Percentiles rank a stretch among this genome's conserved stretches.
Evolutionary conservation across 2,888 invertebrate species (phyloP).

Genomic region (Pasiphila rectangulata): DNA sequence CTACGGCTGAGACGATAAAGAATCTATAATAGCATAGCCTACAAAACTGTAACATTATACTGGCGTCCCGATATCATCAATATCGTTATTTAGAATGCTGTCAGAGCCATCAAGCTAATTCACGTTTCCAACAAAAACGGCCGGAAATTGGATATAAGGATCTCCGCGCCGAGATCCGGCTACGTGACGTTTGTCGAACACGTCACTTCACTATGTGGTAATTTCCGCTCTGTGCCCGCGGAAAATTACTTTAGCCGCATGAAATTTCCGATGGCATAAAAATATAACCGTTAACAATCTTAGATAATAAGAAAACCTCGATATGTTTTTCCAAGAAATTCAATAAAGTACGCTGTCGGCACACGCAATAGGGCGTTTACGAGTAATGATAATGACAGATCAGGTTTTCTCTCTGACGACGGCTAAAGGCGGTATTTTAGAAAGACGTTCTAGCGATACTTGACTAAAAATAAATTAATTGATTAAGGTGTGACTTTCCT

Average conservation of each 20-base stretch:
- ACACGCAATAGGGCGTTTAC: constrained; percentile 19
- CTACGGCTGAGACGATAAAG: no score
- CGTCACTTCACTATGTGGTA: constrained; percentile 80
- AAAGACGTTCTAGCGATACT: no score
- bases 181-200: constrained; percentile 81
- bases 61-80: constrained; percentile 45
- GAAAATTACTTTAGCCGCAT: constrained; percentile 80
- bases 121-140: constrained; percentile 77
- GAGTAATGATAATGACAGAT: constrained; percentile 20
- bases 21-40: no score
- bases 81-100: constrained; percentile 72
- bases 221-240: constrained; percentile 77
- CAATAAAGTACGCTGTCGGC: constrained; percentile 18
- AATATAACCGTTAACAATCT: constrained; percentile 63
- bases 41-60: no score
- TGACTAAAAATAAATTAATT: no score
- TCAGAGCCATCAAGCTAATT: constrained; percentile 77
- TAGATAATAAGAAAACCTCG: constrained; percentile 43
- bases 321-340: constrained; percentile 37
- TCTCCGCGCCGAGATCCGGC: constrained; percentile 75
- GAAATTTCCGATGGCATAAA: constrained; percentile 75
- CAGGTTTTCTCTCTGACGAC: constrained; percentile 2
- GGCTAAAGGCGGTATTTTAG: no score
- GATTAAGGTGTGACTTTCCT: no score
- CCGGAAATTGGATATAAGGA: constrained; percentile 81